A percentile compares a stretch with the other conserved stretches of the same genome.
Evolutionary conservation across 1,140 invertebrate species (phyloP).

Genomic region (Drosophila equinoxialis): DNA sequence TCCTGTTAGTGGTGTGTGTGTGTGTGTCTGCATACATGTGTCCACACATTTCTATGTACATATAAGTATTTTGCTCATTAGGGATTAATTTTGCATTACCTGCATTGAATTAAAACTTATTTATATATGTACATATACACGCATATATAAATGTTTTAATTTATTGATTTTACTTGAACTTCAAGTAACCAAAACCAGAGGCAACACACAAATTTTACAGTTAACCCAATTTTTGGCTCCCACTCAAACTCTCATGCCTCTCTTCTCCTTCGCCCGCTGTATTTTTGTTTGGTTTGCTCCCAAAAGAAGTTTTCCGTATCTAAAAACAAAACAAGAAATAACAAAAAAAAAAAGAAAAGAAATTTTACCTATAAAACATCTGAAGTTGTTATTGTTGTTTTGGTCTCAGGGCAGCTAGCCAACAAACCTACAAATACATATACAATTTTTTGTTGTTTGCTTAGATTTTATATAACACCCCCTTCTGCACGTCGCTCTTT

Average conservation of each 20-base stretch:
- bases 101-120: constrained; percentile 36
- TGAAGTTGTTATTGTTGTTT: constrained; percentile 35
- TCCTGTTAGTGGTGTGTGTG: constrained; percentile 46
- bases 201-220: constrained; percentile 28
- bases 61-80: constrained; percentile 56
- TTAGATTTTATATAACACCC: constrained; percentile 51
- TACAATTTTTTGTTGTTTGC: constrained; percentile 47
- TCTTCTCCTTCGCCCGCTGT: background rate
- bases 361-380: constrained; percentile 49
- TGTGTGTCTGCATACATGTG: constrained; percentile 10
- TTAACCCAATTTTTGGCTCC: constrained; percentile 72
- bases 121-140: constrained; percentile 7
- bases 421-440: constrained; percentile 52
- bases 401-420: constrained; percentile 49
- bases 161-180: constrained; percentile 73
- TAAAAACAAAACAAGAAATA: constrained; percentile 53
- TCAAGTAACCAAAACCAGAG: constrained; percentile 27
- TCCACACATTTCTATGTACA: background rate
- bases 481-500: constrained; percentile 15
- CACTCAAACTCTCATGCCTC: constrained; percentile 21
- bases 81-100: constrained; percentile 64
- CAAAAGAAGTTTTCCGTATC: constrained; percentile 49
- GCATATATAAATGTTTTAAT: background rate
- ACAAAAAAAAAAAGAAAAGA: constrained; percentile 20
- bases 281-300: constrained; percentile 22